These are phyloP conservation scores for Mystacornis crossleyi DNA, from an alignment of 2,113 vertebrate genomes.

Conservation along the genomic window DNA sequence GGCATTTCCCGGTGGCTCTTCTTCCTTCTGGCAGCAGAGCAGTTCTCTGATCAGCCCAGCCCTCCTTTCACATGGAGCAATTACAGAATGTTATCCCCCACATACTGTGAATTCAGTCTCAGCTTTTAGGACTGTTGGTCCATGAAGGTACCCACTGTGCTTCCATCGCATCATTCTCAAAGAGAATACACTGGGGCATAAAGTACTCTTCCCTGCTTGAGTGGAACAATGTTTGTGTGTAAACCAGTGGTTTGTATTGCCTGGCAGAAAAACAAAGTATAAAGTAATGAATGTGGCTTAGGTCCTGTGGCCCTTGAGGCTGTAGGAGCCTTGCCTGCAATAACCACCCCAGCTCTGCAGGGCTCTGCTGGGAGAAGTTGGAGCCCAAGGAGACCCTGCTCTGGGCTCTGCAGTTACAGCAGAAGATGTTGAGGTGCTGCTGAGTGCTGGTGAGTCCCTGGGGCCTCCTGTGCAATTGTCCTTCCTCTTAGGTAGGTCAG, in stretches of 20 bases:
- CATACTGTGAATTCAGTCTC: not conserved
- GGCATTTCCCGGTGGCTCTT: not conserved
- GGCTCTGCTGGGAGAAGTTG: not conserved
- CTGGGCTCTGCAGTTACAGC: not conserved
- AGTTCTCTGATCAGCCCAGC: not conserved
- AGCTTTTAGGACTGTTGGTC: not conserved
- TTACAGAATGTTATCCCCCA: not conserved
- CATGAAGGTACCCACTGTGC: not conserved
- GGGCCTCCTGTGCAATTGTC: not conserved
- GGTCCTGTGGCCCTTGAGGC: not conserved
- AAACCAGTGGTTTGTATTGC: not conserved
- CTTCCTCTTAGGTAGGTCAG: not conserved
- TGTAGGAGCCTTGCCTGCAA: not conserved
- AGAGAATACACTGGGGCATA: not conserved
- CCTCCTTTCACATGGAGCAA: not conserved
- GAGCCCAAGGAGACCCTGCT: fast-evolving
- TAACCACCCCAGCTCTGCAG: not conserved
- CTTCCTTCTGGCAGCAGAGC: not conserved
- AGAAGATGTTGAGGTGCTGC: not conserved
- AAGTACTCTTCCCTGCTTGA: not conserved
- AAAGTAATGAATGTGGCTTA: not conserved
- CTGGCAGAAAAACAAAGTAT: not conserved
- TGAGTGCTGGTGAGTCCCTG: fast-evolving
- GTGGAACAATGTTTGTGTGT: not conserved
- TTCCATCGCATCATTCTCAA: not conserved